A percentile compares a stretch with the other conserved stretches of the same genome.
Evolutionary conservation across 1,140 invertebrate species (phyloP).

Genomic region (Drosophila ananassae): DNA sequence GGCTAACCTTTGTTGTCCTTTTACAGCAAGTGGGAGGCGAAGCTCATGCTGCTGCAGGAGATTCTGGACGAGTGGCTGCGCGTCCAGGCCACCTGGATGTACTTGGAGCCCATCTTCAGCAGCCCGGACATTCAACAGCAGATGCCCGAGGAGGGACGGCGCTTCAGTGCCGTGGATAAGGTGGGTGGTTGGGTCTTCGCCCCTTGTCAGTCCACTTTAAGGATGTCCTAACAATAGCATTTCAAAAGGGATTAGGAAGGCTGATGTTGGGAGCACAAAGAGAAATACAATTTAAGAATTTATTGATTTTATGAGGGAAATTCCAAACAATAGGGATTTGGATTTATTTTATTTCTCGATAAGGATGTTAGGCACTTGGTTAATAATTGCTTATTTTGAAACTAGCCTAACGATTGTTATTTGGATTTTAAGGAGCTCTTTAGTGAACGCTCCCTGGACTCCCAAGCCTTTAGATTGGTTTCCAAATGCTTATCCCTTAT

Average conservation of each 20-base stretch:
- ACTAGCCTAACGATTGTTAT: too few relatives aligned
- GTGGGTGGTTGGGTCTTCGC: slow-evolving; percentile 14
- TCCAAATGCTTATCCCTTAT: not conserved
- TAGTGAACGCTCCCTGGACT: too few relatives aligned
- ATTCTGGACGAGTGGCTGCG: slow-evolving; percentile 98
- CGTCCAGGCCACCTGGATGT: slow-evolving; percentile 98
- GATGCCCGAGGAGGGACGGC: slow-evolving; percentile 95
- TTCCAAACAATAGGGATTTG: not conserved
- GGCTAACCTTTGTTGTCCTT: slow-evolving; percentile 36
- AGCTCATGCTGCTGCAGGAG: slow-evolving; percentile 92
- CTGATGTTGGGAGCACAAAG: not conserved
- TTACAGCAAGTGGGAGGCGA: slow-evolving; percentile 89
- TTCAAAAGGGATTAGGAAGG: not conserved
- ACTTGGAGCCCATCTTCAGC: slow-evolving; percentile 98
- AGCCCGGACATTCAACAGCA: slow-evolving; percentile 98
- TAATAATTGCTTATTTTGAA: not conserved
- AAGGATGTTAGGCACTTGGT: not conserved
- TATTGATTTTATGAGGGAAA: not conserved
- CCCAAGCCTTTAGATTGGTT: too few relatives aligned
- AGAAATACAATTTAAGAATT: slow-evolving; percentile 1
- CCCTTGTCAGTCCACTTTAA: not conserved
- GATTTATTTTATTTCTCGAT: not conserved
- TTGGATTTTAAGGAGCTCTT: too few relatives aligned
- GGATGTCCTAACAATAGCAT: not conserved
- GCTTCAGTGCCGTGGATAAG: slow-evolving; percentile 96